These are phyloP conservation scores for Oenanthe melanoleuca DNA, from an alignment of 2,113 vertebrate genomes.

Conservation along the genomic window DNA sequence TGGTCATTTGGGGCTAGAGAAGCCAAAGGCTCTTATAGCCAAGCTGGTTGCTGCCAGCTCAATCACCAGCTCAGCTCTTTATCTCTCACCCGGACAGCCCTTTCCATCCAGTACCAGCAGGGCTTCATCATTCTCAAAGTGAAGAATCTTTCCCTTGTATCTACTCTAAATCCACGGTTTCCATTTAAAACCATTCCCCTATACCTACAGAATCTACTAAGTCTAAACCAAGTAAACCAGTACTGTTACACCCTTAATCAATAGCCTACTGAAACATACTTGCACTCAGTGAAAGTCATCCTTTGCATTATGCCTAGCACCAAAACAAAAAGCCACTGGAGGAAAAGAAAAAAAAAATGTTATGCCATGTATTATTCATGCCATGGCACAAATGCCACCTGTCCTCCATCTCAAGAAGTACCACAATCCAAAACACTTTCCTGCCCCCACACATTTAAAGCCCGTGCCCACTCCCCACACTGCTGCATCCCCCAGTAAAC, in stretches of 20 bases:
- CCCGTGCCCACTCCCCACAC: neutral
- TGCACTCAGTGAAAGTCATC: neutral
- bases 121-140: neutral
- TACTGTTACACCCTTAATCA: neutral
- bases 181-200: neutral
- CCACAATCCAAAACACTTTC: neutral
- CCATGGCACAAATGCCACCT: neutral
- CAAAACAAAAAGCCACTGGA: neutral
- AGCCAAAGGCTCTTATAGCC: neutral
- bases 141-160: neutral
- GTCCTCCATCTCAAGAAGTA: neutral
- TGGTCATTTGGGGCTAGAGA: rapidly evolving
- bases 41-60: neutral
- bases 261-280: neutral
- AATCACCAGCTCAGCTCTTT: neutral
- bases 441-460: neutral
- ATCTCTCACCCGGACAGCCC: neutral
- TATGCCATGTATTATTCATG: neutral
- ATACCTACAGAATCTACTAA: neutral
- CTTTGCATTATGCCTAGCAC: neutral
- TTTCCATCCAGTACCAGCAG: neutral
- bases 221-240: neutral
- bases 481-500: neutral
- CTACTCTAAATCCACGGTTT: neutral
- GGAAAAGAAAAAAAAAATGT: neutral